Evolutionary conservation across 2,797 vertebrate genomes (phyloP).

Genomic region (Chloroceryle amazona): DNA sequence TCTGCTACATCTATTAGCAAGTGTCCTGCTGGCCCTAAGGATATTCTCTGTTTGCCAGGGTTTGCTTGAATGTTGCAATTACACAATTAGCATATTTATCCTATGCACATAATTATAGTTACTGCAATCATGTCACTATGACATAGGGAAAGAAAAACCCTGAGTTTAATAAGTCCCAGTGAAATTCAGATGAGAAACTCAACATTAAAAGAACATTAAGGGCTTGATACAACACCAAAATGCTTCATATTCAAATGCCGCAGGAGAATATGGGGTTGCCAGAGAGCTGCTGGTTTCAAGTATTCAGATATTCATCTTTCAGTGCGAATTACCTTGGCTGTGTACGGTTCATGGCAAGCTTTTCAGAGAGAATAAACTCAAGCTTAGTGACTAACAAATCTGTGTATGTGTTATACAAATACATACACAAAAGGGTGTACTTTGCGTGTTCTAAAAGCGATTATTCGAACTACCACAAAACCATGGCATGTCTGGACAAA

Average conservation of each 20-base stretch:
- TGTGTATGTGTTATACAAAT: neutral
- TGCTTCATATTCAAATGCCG: constrained; percentile 8
- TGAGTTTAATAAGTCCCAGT: constrained; percentile 38
- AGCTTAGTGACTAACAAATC: neutral
- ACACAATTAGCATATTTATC: constrained; percentile 70
- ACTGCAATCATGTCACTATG: constrained; percentile 51
- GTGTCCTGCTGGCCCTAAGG: constrained; percentile 25
- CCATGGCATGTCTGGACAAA: neutral
- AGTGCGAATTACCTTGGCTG: neutral
- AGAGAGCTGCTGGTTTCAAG: neutral
- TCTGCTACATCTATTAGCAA: neutral
- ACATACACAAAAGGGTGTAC: too few relatives aligned
- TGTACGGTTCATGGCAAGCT: neutral
- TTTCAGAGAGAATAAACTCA: neutral
- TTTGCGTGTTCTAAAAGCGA: neutral
- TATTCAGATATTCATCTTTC: neutral
- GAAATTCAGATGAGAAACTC: constrained; percentile 58
- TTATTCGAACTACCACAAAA: neutral
- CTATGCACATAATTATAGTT: constrained; percentile 57
- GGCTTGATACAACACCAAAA: neutral
- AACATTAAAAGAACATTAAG: constrained; percentile 28
- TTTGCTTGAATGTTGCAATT: constrained; percentile 43
- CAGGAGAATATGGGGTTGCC: neutral
- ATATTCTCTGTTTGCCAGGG: neutral
- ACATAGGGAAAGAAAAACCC: constrained; percentile 32